Percentiles rank a stretch among this genome's conserved stretches.
Conservation (phyloP, 2,113 vertebrate genomes). For the Muscicapa adusta region DNA sequence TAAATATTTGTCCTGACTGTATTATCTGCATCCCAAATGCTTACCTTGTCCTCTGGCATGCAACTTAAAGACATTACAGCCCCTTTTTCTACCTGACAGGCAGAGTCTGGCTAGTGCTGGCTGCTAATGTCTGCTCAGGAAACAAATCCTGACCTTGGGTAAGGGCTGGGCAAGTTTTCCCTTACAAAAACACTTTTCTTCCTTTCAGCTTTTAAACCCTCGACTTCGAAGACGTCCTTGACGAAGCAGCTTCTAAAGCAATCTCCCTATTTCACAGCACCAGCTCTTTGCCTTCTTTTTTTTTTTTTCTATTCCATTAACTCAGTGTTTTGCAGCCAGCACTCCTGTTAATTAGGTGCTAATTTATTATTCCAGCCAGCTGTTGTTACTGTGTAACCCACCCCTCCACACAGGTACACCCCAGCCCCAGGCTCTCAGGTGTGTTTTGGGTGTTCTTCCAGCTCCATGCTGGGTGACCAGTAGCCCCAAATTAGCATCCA, state of each 20-base stretch:
- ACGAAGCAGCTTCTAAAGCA: background rate
- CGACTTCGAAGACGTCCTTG: background rate
- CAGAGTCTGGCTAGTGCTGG: background rate
- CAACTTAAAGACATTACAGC: background rate
- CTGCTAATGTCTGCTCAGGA: accelerated
- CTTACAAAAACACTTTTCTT: background rate
- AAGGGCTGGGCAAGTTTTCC: background rate
- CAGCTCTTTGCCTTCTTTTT: background rate
- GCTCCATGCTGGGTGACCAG: background rate
- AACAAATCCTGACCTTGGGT: background rate
- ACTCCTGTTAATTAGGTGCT: constrained; percentile 34
- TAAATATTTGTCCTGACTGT: constrained; percentile 32
- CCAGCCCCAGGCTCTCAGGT: background rate
- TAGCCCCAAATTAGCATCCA: background rate
- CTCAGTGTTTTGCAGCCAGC: background rate
- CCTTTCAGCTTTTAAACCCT: background rate
- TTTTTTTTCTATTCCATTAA: background rate
- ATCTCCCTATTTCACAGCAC: background rate
- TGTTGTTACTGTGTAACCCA: background rate
- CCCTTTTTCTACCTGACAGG: background rate
- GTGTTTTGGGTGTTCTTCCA: background rate
- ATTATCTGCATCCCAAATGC: background rate
- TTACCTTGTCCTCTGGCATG: background rate
- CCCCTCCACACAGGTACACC: no score
- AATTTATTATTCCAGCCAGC: constrained; percentile 25